Percentiles rank a stretch among this genome's conserved stretches.
phyloP scores from a whole-genome alignment of 2,797 vertebrate genomes.

The Sebastes steindachneri region DNA sequence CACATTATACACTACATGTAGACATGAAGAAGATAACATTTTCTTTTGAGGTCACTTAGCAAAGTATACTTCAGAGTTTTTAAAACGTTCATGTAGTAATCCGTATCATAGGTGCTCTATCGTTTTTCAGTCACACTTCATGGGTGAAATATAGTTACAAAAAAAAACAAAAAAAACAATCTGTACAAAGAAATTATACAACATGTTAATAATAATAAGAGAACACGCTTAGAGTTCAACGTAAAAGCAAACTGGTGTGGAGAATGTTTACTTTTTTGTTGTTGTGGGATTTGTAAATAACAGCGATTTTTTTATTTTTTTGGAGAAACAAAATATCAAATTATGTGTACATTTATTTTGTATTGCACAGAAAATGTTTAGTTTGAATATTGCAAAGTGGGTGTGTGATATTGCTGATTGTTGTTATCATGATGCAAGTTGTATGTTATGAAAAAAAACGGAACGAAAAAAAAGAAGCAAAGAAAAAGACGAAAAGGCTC shows the following conservation, averaged over 20 bases:
- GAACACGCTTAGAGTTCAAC: conserved; percentile 64
- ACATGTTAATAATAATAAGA: conserved; percentile 55
- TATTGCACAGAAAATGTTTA: conserved; percentile 90
- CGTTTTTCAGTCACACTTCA: conserved; percentile 36
- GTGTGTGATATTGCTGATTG: conserved; percentile 88
- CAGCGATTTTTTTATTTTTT: conserved; percentile 87
- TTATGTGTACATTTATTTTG: conserved; percentile 89
- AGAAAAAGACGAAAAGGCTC: conserved; percentile 52
- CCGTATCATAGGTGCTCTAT: conserved; percentile 56
- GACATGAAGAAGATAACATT: not conserved
- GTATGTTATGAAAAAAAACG: conserved; percentile 78
- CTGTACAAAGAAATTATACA: conserved; percentile 65
- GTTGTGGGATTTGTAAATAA: conserved; percentile 90
- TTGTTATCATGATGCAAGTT: conserved; percentile 87
- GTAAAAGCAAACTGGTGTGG: conserved; percentile 81
- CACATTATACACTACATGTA: not conserved
- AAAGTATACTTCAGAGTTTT: conserved; percentile 17
- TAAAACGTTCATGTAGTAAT: conserved; percentile 36
- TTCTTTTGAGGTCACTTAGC: conserved; percentile 18
- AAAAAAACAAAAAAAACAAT: conserved; percentile 22
- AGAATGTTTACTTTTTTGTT: conserved; percentile 85
- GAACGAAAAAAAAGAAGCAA: conserved; percentile 80
- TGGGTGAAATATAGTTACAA: conserved; percentile 30
- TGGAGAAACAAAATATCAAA: conserved; percentile 72
- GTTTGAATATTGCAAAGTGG: conserved; percentile 87